phyloP scores from a whole-genome alignment of 2,888 invertebrate species.

The Argyresthia goedartella region DNA sequence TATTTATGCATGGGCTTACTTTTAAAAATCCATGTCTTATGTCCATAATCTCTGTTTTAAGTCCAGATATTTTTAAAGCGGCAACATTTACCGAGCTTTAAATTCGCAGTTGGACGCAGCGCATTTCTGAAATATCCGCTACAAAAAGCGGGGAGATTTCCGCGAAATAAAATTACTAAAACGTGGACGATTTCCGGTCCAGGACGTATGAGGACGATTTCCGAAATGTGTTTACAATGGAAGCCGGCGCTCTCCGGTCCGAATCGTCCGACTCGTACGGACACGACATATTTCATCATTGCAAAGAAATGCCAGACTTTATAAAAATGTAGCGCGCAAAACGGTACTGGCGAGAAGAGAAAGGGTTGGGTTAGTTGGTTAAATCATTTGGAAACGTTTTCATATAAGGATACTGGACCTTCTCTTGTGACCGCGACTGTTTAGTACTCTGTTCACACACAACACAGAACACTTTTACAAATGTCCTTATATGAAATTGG shows the following conservation, averaged over 20 bases:
- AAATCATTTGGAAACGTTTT: too few species aligned
- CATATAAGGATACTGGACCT: too few species aligned
- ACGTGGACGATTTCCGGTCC: slow-evolving; percentile 41
- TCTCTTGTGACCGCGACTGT: too few species aligned
- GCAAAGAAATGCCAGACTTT: slow-evolving; percentile 48
- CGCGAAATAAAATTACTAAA: slow-evolving; percentile 41
- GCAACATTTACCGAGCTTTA: too few species aligned
- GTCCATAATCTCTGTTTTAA: too few species aligned
- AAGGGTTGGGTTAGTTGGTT: too few species aligned
- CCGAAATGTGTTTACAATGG: slow-evolving; percentile 68
- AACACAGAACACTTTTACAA: too few species aligned
- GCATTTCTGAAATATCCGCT: slow-evolving; percentile 1
- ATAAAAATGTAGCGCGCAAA: slow-evolving; percentile 43
- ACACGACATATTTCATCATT: slow-evolving; percentile 60
- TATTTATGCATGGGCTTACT: too few species aligned
- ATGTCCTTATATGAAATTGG: too few species aligned
- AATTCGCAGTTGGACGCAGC: neutral
- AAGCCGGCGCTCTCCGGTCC: slow-evolving; percentile 22
- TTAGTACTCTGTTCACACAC: too few species aligned
- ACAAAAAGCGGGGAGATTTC: neutral
- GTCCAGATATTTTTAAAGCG: too few species aligned
- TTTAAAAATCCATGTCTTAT: too few species aligned
- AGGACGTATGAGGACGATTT: slow-evolving; percentile 46
- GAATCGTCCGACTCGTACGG: slow-evolving; percentile 33
- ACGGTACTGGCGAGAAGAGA: slow-evolving; percentile 28